Evolutionary conservation across 2,888 invertebrate genomes (phyloP), one percentile per base, ranked within the genome.

Genomic region (Stegana nigrithorax): DNA sequence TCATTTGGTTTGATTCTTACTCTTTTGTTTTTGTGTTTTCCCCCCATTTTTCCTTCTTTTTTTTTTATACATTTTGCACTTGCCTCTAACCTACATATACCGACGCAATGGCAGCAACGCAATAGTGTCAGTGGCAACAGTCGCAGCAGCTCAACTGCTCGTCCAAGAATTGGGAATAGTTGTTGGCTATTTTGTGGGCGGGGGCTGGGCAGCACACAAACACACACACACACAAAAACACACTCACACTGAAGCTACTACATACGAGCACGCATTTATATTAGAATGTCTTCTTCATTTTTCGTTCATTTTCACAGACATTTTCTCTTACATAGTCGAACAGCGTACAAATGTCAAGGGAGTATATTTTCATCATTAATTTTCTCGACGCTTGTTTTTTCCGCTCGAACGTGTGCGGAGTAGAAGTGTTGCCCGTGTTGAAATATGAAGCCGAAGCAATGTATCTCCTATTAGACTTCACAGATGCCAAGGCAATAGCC

Each of bases 351-450:
- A 64, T 73, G 77, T 62, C 75, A 64, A 27, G 75, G 73, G 77
- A 78, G 59, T 66, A 70, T 69, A 71, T 73, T 77, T 71, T 65
- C 73, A 75, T 76, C 79, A 77, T 75, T 75, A 71, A 75, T 75
- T 75, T 76, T 66, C 68, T 64, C 27, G 10, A 42, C 29, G 12
- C 45, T 50, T 51, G 32, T 26, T 39, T n/a, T n/a, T n/a, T 36
- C 36, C 42, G 42, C 26, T 60, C 32, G 44, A 53, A 53, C 32
- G 21, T 17, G 32, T 21, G 32, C 32, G 21, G 53, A 68, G 17
- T 39, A 17, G 45, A 21, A 21, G 5, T 47, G 25, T 53, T 53
- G 53, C 32, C 53, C 6, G 8, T 8, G 27, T 53, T 53, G 53
- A 53, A 53, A 53, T 53, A 32, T 32, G 32, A 53, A 53, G 3